A percentile compares a stretch with the other conserved stretches of the same genome.
These are phyloP conservation scores for Perca schrenkii DNA, from an alignment of 2,113 vertebrate genomes.

Conservation along the genomic window DNA sequence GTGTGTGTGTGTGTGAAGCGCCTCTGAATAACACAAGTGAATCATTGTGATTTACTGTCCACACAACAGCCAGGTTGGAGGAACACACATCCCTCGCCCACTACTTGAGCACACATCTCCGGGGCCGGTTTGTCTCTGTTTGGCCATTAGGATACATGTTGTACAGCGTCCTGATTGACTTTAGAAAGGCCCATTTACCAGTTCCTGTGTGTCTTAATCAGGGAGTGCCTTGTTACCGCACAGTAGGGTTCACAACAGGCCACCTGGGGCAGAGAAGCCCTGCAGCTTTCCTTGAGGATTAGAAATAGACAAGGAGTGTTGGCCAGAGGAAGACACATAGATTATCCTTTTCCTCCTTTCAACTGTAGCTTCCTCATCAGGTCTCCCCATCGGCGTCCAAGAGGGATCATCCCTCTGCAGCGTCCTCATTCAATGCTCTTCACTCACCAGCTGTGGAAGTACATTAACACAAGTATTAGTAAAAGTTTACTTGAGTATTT, in stretches of 20 bases:
- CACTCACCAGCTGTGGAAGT: not conserved
- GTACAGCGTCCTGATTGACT: slow-evolving; percentile 4
- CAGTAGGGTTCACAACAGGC: slow-evolving; percentile 45
- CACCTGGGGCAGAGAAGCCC: slow-evolving; percentile 23
- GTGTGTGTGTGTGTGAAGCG: slow-evolving; percentile 61
- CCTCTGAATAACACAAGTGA: slow-evolving; percentile 66
- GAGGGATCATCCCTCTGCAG: slow-evolving; percentile 26
- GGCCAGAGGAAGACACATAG: slow-evolving; percentile 44
- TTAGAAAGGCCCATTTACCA: slow-evolving; percentile 4
- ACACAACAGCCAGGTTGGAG: slow-evolving; percentile 61
- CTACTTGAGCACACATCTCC: slow-evolving; percentile 23
- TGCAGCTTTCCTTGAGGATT: slow-evolving; percentile 74
- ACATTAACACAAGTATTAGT: not conserved
- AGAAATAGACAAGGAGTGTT: slow-evolving; percentile 57
- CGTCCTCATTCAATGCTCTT: not conserved
- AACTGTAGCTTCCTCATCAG: slow-evolving; percentile 12
- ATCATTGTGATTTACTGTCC: slow-evolving; percentile 63
- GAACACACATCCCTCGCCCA: slow-evolving; percentile 50
- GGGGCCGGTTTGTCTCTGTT: not conserved
- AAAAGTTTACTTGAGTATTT: not conserved
- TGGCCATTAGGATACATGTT: not conserved
- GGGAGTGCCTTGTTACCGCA: slow-evolving; percentile 31
- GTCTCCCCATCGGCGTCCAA: slow-evolving; percentile 30
- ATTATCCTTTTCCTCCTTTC: slow-evolving; percentile 64
- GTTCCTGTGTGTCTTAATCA: slow-evolving; percentile 37